Conservation (phyloP, 2,113 vertebrate species). For the Sinocyclocheilus grahami region DNA sequence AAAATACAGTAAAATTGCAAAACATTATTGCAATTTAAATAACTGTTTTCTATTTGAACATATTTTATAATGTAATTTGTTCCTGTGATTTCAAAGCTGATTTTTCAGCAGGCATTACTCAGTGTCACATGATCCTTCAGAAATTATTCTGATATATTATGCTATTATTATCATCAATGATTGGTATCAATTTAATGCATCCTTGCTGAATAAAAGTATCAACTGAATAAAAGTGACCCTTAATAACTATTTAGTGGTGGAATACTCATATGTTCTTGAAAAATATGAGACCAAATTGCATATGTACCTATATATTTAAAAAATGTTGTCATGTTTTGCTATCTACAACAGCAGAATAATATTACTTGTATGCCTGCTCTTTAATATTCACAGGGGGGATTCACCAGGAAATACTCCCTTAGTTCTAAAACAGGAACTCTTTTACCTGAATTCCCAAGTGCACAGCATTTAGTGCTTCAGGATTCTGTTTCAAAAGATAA, state of each 20-base stretch:
- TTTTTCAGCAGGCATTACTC: no score
- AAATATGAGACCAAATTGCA: not conserved
- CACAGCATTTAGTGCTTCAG: slow-evolving; percentile 92
- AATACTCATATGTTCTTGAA: no score
- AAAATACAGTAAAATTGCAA: not conserved
- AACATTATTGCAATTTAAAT: not conserved
- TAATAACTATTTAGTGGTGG: no score
- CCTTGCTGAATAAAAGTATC: not conserved
- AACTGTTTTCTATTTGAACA: not conserved
- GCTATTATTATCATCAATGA: no score
- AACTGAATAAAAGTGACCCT: not conserved
- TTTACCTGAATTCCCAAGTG: slow-evolving; percentile 94
- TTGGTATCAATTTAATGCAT: no score
- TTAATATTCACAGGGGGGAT: slow-evolving; percentile 85
- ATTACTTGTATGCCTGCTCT: not conserved
- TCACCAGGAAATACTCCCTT: slow-evolving; percentile 96
- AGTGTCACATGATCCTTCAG: no score
- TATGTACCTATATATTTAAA: not conserved
- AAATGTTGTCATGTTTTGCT: not conserved
- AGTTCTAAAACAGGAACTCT: slow-evolving; percentile 98
- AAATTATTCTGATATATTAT: no score
- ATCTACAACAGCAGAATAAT: not conserved
- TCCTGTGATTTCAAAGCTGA: no score
- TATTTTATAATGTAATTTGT: not conserved
- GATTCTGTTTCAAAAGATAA: slow-evolving; percentile 92